Evolutionary conservation across 2,113 vertebrate species (phyloP), one percentile per base, ranked within the genome.

Genomic region (Amazona guildingii): DNA sequence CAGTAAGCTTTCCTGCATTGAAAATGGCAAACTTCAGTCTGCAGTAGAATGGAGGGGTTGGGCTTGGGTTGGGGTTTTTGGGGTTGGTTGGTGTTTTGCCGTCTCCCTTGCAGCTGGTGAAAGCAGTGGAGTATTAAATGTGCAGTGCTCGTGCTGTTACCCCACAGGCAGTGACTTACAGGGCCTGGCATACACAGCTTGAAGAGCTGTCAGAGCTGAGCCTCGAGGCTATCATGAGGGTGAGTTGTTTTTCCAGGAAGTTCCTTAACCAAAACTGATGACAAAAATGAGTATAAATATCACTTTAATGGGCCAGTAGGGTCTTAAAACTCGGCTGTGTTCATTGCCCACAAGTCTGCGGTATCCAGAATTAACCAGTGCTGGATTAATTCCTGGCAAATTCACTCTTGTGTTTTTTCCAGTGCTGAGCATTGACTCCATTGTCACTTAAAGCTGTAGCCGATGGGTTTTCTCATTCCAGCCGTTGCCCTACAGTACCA

Each of bases 401-500:
- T 31, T 68, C 86, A 55, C 20, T 57, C 16, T 10, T 77, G 17
- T 74, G 6, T 49, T 81, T 66, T 23, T 73, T 90, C 43, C 11
- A 41, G 1, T 73, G 37, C 6, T 21, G 37, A 44, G 7, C 8
- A 9, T 24, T 28, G 31, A 55, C 83, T 88, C 35, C 18, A 6
- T 21, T 54, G 27, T 80, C 75, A 7, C 63, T 59, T 41, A 11
- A 57, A n/a, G n/a, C 66, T 52, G 46, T 31, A 44, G 44, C 55
- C 66, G 84, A 21, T 27, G 46, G 10, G 13, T 28, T 79, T 59
- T 73, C 48, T 69, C 27, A 44, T 12, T 83, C 23, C n/a, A 88
- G 63, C 27, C 2, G 3, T n/a, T 48, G 13, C 37, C 52, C 27
- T 49, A 0, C 2, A 2, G 25, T 78, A 67, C 29, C 19, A 29